Percentiles rank a stretch among this genome's conserved stretches.
Conservation (phyloP, 2,888 invertebrate species). For the Osmoderma eremita region DNA sequence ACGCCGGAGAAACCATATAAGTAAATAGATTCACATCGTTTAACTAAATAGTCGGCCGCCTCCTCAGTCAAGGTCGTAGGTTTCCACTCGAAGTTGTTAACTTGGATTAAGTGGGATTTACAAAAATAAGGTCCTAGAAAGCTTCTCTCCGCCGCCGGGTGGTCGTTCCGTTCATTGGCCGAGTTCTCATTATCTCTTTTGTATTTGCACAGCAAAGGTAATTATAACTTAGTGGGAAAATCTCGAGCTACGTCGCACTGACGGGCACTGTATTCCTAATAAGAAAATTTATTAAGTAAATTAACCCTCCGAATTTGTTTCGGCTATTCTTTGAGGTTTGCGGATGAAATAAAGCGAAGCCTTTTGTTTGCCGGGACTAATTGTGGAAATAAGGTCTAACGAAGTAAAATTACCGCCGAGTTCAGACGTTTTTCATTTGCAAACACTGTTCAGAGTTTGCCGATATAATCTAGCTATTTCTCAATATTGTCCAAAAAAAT, state of each 20-base stretch:
- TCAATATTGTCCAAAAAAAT: no score
- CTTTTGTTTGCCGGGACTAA: constrained; percentile 22
- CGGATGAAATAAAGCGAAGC: not conserved
- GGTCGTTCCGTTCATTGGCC: not conserved
- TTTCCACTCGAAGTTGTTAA: constrained; percentile 30
- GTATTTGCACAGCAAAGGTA: constrained; percentile 13
- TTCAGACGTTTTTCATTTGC: not conserved
- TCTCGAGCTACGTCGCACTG: not conserved
- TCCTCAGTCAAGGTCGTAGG: constrained; percentile 29
- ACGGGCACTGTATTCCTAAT: not conserved
- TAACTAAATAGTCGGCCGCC: constrained; percentile 29
- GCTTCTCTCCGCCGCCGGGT: not conserved
- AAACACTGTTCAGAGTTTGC: not conserved
- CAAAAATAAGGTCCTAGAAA: constrained; percentile 16
- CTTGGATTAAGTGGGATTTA: constrained; percentile 26
- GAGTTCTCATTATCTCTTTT: constrained; percentile 21
- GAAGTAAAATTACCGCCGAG: not conserved
- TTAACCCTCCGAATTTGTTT: constrained; percentile 19
- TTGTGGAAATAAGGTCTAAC: constrained; percentile 11
- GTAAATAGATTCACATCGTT: constrained; percentile 38
- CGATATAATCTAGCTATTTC: no score
- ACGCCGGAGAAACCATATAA: constrained; percentile 20
- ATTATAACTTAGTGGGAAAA: constrained; percentile 25
- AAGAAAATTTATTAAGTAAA: constrained; percentile 27
- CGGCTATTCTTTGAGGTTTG: not conserved